A percentile compares a stretch with the other conserved stretches of the same genome.
phyloP scores from a whole-genome alignment of 2,888 invertebrate genomes.

The Rhagonycha fulva region DNA sequence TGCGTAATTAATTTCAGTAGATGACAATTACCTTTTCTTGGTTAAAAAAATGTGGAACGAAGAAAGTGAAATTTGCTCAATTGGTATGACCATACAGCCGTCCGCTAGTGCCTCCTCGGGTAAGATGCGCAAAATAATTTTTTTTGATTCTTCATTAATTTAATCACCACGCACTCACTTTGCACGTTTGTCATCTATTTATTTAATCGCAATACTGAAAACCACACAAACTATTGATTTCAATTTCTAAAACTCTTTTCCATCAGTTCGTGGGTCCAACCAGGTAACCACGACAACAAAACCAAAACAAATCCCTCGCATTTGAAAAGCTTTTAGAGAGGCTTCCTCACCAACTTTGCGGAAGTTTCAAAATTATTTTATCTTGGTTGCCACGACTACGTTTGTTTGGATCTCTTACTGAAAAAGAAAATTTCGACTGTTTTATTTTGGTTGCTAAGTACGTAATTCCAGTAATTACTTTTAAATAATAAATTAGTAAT shows the following conservation, averaged over 20 bases:
- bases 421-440: background rate
- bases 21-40: slow-evolving; percentile 17
- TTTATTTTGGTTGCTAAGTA: background rate
- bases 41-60: slow-evolving; percentile 66
- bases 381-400: background rate
- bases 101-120: slow-evolving; percentile 77
- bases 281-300: background rate
- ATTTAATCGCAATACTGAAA: background rate
- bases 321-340: background rate
- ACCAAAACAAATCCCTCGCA: background rate
- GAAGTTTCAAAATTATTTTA: background rate
- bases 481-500: background rate
- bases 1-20: slow-evolving; percentile 16
- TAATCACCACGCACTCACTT: background rate
- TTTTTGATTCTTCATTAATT: background rate
- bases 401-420: background rate
- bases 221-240: slow-evolving; percentile 1
- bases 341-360: background rate
- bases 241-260: background rate
- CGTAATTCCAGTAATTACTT: background rate
- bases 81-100: slow-evolving; percentile 80
- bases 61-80: slow-evolving; percentile 79
- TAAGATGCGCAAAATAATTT: slow-evolving; percentile 49
- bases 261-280: background rate
- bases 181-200: background rate